phyloP scores from a whole-genome alignment of 2,797 vertebrate genomes.

The Coranthus polyacanthus region DNA sequence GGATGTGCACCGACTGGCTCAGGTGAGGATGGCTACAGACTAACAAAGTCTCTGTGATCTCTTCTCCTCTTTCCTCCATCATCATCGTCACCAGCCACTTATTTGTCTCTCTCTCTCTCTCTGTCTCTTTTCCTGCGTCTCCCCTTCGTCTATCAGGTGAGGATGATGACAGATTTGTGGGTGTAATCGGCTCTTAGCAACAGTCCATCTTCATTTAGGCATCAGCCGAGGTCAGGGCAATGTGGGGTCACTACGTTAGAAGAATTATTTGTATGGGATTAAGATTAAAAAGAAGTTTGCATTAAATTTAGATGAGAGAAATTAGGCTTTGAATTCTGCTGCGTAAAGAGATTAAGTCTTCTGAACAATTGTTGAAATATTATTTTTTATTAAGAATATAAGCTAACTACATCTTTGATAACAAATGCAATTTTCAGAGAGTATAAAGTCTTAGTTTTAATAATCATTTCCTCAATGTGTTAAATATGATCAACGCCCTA shows the following conservation, averaged over 20 bases:
- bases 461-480: background rate
- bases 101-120: constrained; percentile 21
- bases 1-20: constrained; percentile 45
- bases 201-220: constrained; percentile 63
- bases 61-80: constrained; percentile 35
- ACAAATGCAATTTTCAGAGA: background rate
- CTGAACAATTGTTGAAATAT: too few species aligned
- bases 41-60: constrained; percentile 48
- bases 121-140: constrained; percentile 49
- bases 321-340: too few species aligned
- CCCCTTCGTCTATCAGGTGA: constrained; percentile 76
- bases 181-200: constrained; percentile 40
- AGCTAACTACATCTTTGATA: background rate
- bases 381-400: background rate
- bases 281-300: background rate
- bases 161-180: constrained; percentile 68
- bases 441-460: background rate
- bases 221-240: constrained; percentile 59
- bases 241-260: constrained; percentile 20
- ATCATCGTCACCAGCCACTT: constrained; percentile 39
- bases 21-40: constrained; percentile 55
- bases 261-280: constrained; percentile 10
- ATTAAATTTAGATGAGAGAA: background rate
- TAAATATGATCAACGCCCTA: constrained; percentile 13
- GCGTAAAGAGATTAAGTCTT: too few species aligned